Conservation (phyloP, 2,113 vertebrate species). For the Cyprinodon tularosa region DNA sequence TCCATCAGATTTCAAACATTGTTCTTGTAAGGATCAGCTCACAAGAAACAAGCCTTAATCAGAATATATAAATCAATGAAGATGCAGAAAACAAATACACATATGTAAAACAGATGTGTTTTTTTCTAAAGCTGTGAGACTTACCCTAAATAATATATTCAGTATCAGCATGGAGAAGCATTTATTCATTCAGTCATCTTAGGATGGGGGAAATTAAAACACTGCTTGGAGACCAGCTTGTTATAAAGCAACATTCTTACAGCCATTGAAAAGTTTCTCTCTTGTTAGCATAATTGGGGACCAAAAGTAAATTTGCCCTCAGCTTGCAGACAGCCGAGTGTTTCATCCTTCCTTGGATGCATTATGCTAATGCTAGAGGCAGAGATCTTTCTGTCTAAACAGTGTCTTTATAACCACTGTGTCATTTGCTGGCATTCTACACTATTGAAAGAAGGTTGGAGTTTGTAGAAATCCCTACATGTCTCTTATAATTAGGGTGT, state of each 20-base stretch:
- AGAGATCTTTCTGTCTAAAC: constrained; percentile 54
- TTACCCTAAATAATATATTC: constrained; percentile 18
- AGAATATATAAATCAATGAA: constrained; percentile 2
- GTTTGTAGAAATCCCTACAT: constrained; percentile 56
- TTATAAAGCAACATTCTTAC: constrained; percentile 65
- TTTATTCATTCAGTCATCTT: constrained; percentile 44
- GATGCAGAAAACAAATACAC: background rate
- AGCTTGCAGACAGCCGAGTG: constrained; percentile 57
- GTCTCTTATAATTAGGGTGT: constrained; percentile 74
- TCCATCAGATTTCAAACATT: constrained; percentile 5
- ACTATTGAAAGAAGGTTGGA: constrained; percentile 70
- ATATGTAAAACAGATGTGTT: background rate
- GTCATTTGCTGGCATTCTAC: constrained; percentile 73
- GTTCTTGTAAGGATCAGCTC: background rate
- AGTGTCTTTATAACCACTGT: constrained; percentile 65
- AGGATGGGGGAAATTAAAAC: constrained; percentile 56
- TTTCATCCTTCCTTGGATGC: constrained; percentile 75
- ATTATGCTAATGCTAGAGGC: constrained; percentile 65
- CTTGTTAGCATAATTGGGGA: constrained; percentile 80
- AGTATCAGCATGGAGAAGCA: constrained; percentile 14
- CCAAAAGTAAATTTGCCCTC: constrained; percentile 75
- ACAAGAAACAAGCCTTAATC: constrained; percentile 4
- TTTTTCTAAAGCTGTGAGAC: background rate
- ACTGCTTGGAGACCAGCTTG: constrained; percentile 54
- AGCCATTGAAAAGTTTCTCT: constrained; percentile 63